Evolutionary conservation across 2,888 invertebrate species (phyloP), one percentile per base, ranked within the genome.

Genomic region (Eremobia ochroleuca): DNA sequence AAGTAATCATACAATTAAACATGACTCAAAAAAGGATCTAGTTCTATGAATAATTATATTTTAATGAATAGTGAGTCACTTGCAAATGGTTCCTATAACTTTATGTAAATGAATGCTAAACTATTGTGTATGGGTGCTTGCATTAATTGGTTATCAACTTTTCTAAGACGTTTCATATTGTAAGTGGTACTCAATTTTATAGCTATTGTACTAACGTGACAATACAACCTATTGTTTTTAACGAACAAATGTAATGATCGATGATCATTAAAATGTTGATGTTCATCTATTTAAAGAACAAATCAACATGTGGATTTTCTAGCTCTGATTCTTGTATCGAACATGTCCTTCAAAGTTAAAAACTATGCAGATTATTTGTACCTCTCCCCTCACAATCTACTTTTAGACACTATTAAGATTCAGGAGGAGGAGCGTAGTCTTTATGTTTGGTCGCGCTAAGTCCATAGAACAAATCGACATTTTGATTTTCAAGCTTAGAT

Each of bases 81-180:
- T 28, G 55, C 4, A 59, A 18, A 31, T 59, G 25, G 31, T 64
- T 58, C 1, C n/a, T 34, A 58, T 77, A 40, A 66, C 5, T 61
- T 49, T 52, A 67, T 73, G 66, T 55, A 67, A 66, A 62, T 73
- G 1, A 34, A 25, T 64, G 9, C 15, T 46, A 37, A 37, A 76
- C 49, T 3, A 15, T 67, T 59, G 2, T 40, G 0, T 49, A 61
- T 11, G 25, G 2, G n/a, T 6, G 11, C n/a, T 66, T 31, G 58
- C 31, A 34, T 31, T 75, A 58, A 76, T 76, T 59, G 25, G 25
- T 0, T 55, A 65, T 18, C 18, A 18, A 76, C 13, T 46, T 37
- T 59, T 34, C 11, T 46, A 43, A 46, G 34, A 58, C 18, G 37
- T 75, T 31, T 72, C 25, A 11, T 31, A 34, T 59, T 70, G 2